A percentile compares a stretch with the other conserved stretches of the same genome.
Evolutionary conservation across 2,797 vertebrate species (phyloP).

Genomic region (Dallia pectoralis): DNA sequence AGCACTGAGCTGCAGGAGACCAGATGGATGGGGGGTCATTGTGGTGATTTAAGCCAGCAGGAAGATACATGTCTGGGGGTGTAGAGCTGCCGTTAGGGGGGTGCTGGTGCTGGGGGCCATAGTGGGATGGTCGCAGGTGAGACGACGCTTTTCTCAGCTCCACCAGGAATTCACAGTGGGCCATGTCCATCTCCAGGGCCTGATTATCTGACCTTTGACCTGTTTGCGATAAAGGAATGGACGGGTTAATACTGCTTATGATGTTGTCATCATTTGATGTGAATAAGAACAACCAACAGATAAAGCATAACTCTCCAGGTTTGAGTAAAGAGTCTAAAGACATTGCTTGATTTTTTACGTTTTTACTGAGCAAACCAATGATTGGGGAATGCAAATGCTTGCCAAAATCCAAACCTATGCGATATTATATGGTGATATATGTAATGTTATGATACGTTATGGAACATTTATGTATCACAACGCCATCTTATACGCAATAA

Average conservation of each 20-base stretch:
- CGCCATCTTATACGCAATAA: background rate
- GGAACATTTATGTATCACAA: background rate
- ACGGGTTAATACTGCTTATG: background rate
- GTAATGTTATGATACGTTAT: background rate
- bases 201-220: slow-evolving; percentile 66
- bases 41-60: slow-evolving; percentile 50
- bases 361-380: too few relatives aligned
- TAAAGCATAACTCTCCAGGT: background rate
- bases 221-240: slow-evolving; percentile 33
- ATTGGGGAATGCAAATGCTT: too few relatives aligned
- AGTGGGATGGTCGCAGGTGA: slow-evolving; percentile 34
- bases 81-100: slow-evolving; percentile 56
- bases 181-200: slow-evolving; percentile 64
- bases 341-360: too few relatives aligned
- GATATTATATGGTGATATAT: background rate
- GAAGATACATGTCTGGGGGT: slow-evolving; percentile 37
- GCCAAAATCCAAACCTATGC: too few relatives aligned
- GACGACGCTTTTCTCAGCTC: slow-evolving; percentile 65
- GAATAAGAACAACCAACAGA: background rate
- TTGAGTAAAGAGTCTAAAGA: too few relatives aligned
- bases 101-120: slow-evolving; percentile 53
- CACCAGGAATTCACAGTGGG: slow-evolving; percentile 68
- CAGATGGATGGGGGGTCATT: slow-evolving; percentile 69
- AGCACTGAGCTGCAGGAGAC: slow-evolving; percentile 68
- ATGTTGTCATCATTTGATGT: background rate